A percentile compares a stretch with the other conserved stretches of the same genome.
These are phyloP conservation scores for Brevimyrus niger DNA, from an alignment of 2,113 vertebrate species.

Conservation along the genomic window DNA sequence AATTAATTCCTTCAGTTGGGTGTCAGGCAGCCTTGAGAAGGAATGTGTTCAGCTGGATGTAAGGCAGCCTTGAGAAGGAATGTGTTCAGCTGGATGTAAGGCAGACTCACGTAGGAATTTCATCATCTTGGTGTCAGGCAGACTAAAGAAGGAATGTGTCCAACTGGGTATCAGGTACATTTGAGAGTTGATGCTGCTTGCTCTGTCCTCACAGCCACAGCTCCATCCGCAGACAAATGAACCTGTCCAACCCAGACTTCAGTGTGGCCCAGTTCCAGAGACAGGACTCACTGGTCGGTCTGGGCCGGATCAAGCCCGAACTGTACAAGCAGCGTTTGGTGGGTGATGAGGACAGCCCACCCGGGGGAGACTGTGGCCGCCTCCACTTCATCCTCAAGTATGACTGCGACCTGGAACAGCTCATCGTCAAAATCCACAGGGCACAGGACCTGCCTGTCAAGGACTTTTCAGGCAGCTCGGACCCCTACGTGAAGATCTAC, in stretches of 20 bases:
- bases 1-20: background rate
- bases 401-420: constrained; percentile 93
- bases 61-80: constrained; percentile 51
- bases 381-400: constrained; percentile 91
- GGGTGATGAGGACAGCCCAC: constrained; percentile 76
- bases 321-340: constrained; percentile 91
- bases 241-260: constrained; percentile 93
- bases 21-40: background rate
- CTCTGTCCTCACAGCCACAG: constrained; percentile 79
- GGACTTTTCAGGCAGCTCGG: constrained; percentile 96
- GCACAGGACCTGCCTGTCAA: constrained; percentile 91
- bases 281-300: constrained; percentile 84
- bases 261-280: constrained; percentile 91
- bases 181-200: background rate
- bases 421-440: constrained; percentile 95
- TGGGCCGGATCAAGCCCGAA: constrained; percentile 90
- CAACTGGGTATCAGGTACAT: background rate
- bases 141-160: background rate
- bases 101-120: background rate
- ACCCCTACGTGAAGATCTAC: constrained; percentile 97
- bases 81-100: background rate
- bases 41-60: background rate
- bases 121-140: background rate
- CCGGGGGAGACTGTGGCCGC: constrained; percentile 74
- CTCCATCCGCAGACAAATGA: constrained; percentile 89